These are phyloP conservation scores for Barypeithes pellucidus DNA, from an alignment of 2,888 invertebrate species.

Conservation along the genomic window DNA sequence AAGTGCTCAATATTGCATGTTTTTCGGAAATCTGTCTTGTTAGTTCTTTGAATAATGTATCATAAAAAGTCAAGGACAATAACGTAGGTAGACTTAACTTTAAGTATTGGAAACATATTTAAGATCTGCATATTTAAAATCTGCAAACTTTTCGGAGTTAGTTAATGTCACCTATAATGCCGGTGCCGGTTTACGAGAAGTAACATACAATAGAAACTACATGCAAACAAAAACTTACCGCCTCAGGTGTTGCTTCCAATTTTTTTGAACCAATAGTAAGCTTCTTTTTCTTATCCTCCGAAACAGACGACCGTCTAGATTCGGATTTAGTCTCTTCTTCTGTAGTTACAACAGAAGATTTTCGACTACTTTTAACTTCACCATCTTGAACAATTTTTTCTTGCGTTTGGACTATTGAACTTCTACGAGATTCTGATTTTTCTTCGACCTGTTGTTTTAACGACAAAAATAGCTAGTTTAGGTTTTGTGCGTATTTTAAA, in stretches of 20 bases:
- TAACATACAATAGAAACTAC: too few species aligned
- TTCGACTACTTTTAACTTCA: constrained; percentile 66
- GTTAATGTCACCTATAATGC: too few species aligned
- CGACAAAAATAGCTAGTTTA: neutral
- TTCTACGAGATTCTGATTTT: constrained; percentile 68
- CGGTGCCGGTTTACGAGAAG: too few species aligned
- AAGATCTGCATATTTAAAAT: too few species aligned
- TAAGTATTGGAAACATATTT: too few species aligned
- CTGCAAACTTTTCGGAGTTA: too few species aligned
- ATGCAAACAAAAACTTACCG: constrained; percentile 63
- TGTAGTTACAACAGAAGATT: constrained; percentile 66
- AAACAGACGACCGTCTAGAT: constrained; percentile 71
- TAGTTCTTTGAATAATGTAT: too few species aligned
- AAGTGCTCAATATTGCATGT: too few species aligned
- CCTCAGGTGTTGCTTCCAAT: constrained; percentile 66
- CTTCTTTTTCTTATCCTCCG: constrained; percentile 70
- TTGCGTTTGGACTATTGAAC: constrained; percentile 67
- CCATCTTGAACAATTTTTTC: constrained; percentile 68
- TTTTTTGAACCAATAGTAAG: constrained; percentile 62
- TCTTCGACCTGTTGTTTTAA: constrained; percentile 64
- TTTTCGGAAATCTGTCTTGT: too few species aligned
- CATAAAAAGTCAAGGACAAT: too few species aligned
- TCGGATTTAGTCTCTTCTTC: constrained; percentile 71
- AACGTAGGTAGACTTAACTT: too few species aligned
- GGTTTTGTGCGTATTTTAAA: neutral